These are phyloP conservation scores for Indicator maculatus DNA, from an alignment of 2,113 vertebrate species.

Conservation along the genomic window DNA sequence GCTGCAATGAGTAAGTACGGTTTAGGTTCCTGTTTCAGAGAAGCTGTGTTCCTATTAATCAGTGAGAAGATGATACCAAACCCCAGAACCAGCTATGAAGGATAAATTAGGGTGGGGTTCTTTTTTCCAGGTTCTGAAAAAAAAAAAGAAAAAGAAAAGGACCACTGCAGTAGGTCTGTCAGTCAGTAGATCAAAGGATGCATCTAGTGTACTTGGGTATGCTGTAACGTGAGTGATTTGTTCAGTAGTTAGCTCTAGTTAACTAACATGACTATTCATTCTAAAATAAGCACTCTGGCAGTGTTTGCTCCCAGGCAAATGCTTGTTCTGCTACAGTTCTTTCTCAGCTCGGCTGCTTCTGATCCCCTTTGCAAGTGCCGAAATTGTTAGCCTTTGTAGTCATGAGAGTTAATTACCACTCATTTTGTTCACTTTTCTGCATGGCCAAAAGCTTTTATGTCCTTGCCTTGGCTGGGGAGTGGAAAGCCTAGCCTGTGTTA, in stretches of 20 bases:
- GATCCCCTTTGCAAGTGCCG: constrained; percentile 3
- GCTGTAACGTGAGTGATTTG: constrained; percentile 36
- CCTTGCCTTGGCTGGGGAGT: background rate
- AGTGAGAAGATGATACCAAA: background rate
- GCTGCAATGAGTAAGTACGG: background rate
- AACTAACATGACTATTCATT: constrained; percentile 52
- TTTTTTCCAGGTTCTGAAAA: background rate
- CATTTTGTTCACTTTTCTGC: constrained; percentile 42
- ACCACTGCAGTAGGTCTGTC: background rate
- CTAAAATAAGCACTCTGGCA: constrained; percentile 35
- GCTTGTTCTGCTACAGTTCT: constrained; percentile 49
- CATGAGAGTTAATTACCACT: constrained; percentile 50
- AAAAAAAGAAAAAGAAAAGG: background rate
- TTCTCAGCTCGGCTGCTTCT: constrained; percentile 36
- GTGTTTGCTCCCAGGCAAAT: constrained; percentile 62
- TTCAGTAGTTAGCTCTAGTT: constrained; percentile 42
- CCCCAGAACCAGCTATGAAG: background rate
- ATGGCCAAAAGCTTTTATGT: constrained; percentile 36
- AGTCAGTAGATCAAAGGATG: background rate
- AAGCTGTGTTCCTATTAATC: background rate
- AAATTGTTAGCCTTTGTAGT: constrained; percentile 51
- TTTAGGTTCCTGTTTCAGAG: background rate
- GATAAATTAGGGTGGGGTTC: background rate
- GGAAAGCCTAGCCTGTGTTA: background rate
- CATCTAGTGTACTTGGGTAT: background rate